Conservation (phyloP, 2,888 invertebrate species). For the Phytoseiulus persimilis region DNA sequence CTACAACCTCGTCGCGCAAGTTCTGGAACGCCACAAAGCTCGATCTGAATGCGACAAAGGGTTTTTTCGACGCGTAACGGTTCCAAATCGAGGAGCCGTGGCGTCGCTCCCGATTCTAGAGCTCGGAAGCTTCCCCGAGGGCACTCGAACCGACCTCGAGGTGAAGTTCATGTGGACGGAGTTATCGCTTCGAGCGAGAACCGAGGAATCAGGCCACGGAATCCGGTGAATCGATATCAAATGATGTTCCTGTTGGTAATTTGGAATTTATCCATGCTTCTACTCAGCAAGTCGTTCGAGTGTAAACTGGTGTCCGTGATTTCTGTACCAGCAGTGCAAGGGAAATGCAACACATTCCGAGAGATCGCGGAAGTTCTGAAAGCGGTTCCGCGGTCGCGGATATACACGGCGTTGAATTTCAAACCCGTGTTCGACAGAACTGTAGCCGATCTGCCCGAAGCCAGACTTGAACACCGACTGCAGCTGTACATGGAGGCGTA, state of each 20-base stretch:
- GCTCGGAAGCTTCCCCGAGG: no score
- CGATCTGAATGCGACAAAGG: neutral
- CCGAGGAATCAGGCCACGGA: neutral
- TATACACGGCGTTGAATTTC: neutral
- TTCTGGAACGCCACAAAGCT: neutral
- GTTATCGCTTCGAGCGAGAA: neutral
- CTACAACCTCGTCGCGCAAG: neutral
- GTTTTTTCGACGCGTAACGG: neutral
- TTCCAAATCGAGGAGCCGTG: neutral
- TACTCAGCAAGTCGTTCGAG: neutral
- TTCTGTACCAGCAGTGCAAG: neutral
- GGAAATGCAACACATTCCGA: neutral
- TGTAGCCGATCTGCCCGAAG: neutral
- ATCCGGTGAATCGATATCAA: neutral
- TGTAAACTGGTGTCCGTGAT: neutral
- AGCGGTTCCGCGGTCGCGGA: slow-evolving; percentile 11
- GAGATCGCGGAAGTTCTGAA: neutral
- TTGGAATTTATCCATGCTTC: neutral
- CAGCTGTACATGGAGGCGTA: neutral
- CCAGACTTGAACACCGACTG: neutral
- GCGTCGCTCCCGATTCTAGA: neutral
- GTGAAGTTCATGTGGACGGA: neutral
- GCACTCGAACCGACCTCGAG: neutral
- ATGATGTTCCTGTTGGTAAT: neutral
- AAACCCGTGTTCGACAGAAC: neutral